A percentile compares a stretch with the other conserved stretches of the same genome.
Conservation (phyloP, 2,888 invertebrate genomes). For the Coenonympha glycerion region DNA sequence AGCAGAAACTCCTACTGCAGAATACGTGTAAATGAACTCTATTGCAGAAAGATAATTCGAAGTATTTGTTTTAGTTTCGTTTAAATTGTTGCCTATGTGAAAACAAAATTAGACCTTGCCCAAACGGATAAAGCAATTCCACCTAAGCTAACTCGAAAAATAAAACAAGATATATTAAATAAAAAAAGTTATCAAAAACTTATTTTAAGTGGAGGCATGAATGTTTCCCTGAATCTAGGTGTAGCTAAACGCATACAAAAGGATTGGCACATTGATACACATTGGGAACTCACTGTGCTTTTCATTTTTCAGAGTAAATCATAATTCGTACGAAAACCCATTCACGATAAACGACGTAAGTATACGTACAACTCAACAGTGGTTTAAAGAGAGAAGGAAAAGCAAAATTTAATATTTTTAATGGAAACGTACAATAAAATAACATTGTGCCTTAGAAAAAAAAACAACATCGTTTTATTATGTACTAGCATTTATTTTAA, state of each 20-base stretch:
- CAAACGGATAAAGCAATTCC: no score
- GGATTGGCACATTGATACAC: no score
- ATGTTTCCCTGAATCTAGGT: constrained; percentile 17
- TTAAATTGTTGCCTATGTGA: no score
- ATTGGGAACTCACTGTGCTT: constrained; percentile 40
- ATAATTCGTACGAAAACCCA: constrained; percentile 24
- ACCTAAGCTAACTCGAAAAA: no score
- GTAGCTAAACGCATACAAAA: constrained; percentile 41
- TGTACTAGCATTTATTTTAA: no score
- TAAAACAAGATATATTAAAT: background rate
- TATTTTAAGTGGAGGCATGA: background rate
- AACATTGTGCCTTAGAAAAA: background rate
- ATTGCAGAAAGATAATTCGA: no score
- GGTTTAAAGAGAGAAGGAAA: background rate
- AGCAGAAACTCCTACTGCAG: no score
- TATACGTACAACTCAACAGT: background rate
- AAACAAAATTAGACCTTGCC: no score
- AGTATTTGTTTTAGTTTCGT: no score
- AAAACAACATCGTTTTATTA: background rate
- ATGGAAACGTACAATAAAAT: background rate
- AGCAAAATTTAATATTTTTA: background rate
- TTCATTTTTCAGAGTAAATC: constrained; percentile 40
- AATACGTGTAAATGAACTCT: no score
- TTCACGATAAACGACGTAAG: no score
- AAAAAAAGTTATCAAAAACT: no score